These are phyloP conservation scores for Tringa solitaria DNA, from an alignment of 2,113 vertebrate genomes.

Conservation along the genomic window DNA sequence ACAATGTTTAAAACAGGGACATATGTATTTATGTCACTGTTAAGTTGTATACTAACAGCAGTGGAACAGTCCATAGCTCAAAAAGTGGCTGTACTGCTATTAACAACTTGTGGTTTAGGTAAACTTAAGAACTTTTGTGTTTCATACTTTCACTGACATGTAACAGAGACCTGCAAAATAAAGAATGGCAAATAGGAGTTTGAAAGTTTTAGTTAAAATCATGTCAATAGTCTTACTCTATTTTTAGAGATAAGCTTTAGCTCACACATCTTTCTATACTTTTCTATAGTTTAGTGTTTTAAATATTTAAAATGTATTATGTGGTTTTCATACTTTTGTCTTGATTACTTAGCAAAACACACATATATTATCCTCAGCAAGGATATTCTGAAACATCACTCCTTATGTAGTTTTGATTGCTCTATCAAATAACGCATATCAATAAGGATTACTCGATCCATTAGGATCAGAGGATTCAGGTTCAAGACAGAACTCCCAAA, in stretches of 20 bases:
- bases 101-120: not conserved
- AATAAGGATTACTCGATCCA: not conserved
- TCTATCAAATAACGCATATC: too few relatives aligned
- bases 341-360: not conserved
- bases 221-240: not conserved
- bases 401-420: not conserved
- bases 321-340: not conserved
- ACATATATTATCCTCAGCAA: not conserved
- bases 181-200: not conserved
- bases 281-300: not conserved
- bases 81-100: not conserved
- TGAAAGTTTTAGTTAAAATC: not conserved
- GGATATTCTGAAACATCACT: not conserved
- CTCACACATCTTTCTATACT: not conserved
- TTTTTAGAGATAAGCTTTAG: not conserved
- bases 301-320: not conserved
- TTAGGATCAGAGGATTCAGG: not conserved
- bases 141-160: not conserved
- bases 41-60: not conserved
- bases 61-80: not conserved
- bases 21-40: not conserved
- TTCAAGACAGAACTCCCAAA: not conserved
- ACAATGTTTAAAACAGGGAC: not conserved
- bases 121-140: not conserved
- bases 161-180: not conserved